Evolutionary conservation across 2,888 invertebrate genomes (phyloP), one percentile per base, ranked within the genome.

Genomic region (Eristalis tenax): DNA sequence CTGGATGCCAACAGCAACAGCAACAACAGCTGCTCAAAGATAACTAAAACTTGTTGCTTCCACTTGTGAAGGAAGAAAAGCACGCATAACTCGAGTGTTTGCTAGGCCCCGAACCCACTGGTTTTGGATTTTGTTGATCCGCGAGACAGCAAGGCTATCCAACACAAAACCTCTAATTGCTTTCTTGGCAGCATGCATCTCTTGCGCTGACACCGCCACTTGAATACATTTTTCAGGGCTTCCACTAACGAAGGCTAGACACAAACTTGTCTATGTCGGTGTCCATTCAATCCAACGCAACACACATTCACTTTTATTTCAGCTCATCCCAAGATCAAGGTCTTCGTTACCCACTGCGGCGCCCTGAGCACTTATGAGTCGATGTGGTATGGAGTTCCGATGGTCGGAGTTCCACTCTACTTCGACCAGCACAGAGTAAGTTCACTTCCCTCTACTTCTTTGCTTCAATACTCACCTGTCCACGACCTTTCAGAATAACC

Each of bases 361-460:
- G 90, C 91, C 3, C 87, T 92, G 23, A 90, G 90, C n/a, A 76
- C 90, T 0, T 90, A 90, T 13, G 92, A 92, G 76, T 90, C 92
- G 0, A 83, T 89, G 2, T 90, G 90, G 83, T 79, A 89, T 88
- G 92, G 90, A 0, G 89, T 92, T 8, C 92, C 92, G 0, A 89
- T 91, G 61, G 79, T 92, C 56, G 90, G 90, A 0, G 65, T 92
- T 13, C 91, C 92, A 1, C 66, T 92, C 5, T 88, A 89, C 11
- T 79, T 90, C 13, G 91, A 92, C 76, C 91, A 92, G 66, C 78
- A 79, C 57, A 61, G 89, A 18, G 89, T 89, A 38, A 56, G 43
- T 43, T 22, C 35, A 32, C 15, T 2, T 40, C 28, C 5, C 32
- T 32, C 32, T 8, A 8, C 38, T 38, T 13, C 26, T 15, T 8